phyloP scores from a whole-genome alignment of 2,888 invertebrate species.

The Leucozona laternaria region DNA sequence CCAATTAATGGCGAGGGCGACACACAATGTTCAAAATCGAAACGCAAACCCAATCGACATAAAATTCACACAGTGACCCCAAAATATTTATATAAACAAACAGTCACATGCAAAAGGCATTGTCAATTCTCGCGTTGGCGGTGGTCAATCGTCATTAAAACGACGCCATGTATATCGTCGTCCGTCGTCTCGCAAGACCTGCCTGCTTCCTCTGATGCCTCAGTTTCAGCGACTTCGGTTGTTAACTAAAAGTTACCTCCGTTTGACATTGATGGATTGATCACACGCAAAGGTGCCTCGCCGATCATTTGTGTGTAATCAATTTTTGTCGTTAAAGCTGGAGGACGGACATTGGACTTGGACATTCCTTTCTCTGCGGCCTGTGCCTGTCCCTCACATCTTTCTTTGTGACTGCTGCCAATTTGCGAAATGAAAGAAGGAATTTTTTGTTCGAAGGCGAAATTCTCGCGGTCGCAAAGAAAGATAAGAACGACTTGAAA shows the following conservation, averaged over 20 bases:
- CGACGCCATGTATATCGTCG: too few relatives aligned
- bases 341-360: constrained; percentile 17
- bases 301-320: constrained; percentile 64
- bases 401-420: constrained; percentile 34
- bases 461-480: constrained; percentile 5
- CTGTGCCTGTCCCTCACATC: background rate
- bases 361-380: constrained; percentile 24
- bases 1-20: constrained; percentile 64
- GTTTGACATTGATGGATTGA: constrained; percentile 67
- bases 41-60: constrained; percentile 31
- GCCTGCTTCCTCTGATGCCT: background rate
- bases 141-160: constrained; percentile 51
- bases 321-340: constrained; percentile 48
- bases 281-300: constrained; percentile 64
- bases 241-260: constrained; percentile 16
- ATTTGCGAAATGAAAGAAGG: constrained; percentile 50
- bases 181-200: background rate
- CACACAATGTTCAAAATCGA: constrained; percentile 26
- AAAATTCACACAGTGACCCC: constrained; percentile 36
- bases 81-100: constrained; percentile 11
- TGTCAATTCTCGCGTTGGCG: constrained; percentile 60
- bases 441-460: constrained; percentile 8
- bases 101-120: constrained; percentile 1
- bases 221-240: background rate
- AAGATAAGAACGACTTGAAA: constrained; percentile 54